phyloP scores from a whole-genome alignment of 92 coral and sea anemone species.

The Meandrina meandrites region DNA sequence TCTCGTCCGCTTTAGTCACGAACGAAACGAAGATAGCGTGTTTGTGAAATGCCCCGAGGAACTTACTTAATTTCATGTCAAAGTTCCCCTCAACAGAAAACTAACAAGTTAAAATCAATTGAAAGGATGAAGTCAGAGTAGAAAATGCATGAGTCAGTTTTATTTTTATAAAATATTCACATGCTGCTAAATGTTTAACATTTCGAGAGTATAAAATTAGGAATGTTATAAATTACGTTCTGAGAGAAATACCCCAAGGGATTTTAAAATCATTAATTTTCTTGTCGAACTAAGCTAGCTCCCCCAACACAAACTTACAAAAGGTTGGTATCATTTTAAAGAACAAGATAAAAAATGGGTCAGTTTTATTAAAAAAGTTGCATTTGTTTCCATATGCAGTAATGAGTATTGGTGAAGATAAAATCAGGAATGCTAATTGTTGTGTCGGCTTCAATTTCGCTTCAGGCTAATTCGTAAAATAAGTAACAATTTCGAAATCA shows the following conservation, averaged over 20 bases:
- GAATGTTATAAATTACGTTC: background rate
- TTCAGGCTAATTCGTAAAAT: background rate
- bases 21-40: background rate
- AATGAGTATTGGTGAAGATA: background rate
- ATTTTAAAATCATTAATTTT: too few species aligned
- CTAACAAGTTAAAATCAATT: background rate
- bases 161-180: background rate
- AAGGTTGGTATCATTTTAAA: too few species aligned
- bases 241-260: too few species aligned
- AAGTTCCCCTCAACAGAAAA: background rate
- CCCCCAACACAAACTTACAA: background rate
- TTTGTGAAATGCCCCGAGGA: background rate
- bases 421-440: background rate
- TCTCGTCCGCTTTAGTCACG: too few species aligned
- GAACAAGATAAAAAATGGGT: too few species aligned
- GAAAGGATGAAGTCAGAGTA: background rate
- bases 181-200: background rate
- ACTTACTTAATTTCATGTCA: background rate
- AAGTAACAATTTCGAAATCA: background rate
- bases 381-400: too few species aligned
- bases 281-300: background rate
- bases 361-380: too few species aligned
- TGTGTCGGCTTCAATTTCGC: background rate
- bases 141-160: background rate
- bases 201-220: background rate